phyloP scores from a whole-genome alignment of 2,888 invertebrate species.

The Muschampia plurimacula region DNA sequence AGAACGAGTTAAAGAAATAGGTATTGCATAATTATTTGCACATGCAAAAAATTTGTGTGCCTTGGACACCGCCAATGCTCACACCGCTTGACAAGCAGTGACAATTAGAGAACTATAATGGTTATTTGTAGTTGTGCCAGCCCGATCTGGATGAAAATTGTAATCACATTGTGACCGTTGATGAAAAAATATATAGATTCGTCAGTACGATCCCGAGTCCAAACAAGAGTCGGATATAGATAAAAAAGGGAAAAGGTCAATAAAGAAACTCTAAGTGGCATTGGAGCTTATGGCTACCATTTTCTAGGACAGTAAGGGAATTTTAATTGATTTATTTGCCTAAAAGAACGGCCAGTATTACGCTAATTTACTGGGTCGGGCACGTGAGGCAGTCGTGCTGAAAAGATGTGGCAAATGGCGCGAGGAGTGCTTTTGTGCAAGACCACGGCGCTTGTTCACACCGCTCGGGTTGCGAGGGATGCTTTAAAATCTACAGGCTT shows the following conservation, averaged over 20 bases:
- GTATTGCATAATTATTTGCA: no score
- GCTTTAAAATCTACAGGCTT: constrained; percentile 11
- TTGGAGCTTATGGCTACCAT: not conserved
- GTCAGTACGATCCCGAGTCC: not conserved
- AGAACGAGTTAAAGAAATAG: no score
- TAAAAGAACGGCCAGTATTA: not conserved
- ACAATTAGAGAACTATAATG: constrained; percentile 14
- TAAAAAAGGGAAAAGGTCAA: not conserved
- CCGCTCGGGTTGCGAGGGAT: not conserved
- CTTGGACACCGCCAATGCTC: constrained; percentile 34
- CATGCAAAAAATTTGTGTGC: constrained; percentile 15
- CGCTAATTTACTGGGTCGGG: constrained; percentile 8
- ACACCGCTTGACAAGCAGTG: constrained; percentile 32
- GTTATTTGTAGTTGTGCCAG: not conserved
- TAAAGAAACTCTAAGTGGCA: not conserved
- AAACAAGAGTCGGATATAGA: not conserved
- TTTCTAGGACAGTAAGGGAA: constrained; percentile 6
- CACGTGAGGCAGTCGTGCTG: constrained; percentile 15
- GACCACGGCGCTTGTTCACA: constrained; percentile 2
- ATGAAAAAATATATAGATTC: not conserved
- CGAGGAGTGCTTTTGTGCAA: constrained; percentile 15
- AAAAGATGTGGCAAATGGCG: constrained; percentile 13
- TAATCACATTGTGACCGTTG: not conserved
- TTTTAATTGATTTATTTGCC: constrained; percentile 10
- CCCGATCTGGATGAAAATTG: constrained; percentile 7